These are phyloP conservation scores for Drosophila truncata DNA, from an alignment of 1,140 invertebrate genomes.

Conservation along the genomic window DNA sequence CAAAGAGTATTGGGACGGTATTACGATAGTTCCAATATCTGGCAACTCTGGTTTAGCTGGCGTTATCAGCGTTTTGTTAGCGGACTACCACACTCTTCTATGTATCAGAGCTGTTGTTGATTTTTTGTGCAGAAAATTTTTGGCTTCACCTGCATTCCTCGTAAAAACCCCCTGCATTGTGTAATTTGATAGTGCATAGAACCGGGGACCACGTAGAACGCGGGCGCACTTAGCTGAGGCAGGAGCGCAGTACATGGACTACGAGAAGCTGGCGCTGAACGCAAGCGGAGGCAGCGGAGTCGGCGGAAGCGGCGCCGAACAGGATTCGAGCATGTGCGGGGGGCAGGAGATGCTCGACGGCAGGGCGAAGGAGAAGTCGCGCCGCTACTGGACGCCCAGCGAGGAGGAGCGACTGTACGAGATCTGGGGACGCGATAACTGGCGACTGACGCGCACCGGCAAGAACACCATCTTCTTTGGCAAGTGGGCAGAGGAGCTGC, in stretches of 20 bases:
- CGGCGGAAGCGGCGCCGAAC: constrained; percentile 43
- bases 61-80: not conserved
- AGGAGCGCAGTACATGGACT: constrained; percentile 54
- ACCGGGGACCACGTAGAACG: not conserved
- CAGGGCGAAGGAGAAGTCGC: constrained; percentile 71
- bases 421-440: constrained; percentile 81
- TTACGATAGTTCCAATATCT: not conserved
- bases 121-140: constrained; percentile 71
- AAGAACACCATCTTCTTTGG: constrained; percentile 80
- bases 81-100: constrained; percentile 36
- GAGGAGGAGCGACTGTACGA: constrained; percentile 80
- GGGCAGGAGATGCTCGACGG: constrained; percentile 59
- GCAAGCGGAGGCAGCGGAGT: constrained; percentile 46
- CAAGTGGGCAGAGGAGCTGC: constrained; percentile 73
- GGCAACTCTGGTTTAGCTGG: not conserved
- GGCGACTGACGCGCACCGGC: constrained; percentile 74
- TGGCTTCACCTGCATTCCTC: constrained; percentile 19
- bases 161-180: constrained; percentile 16
- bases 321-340: constrained; percentile 61
- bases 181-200: constrained; percentile 11
- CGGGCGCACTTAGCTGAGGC: not conserved
- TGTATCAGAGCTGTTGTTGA: constrained; percentile 71
- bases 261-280: constrained; percentile 55
- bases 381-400: constrained; percentile 78
- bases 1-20: not conserved